Conservation (phyloP, 2,797 vertebrate species). For the Fistularia tabacaria region DNA sequence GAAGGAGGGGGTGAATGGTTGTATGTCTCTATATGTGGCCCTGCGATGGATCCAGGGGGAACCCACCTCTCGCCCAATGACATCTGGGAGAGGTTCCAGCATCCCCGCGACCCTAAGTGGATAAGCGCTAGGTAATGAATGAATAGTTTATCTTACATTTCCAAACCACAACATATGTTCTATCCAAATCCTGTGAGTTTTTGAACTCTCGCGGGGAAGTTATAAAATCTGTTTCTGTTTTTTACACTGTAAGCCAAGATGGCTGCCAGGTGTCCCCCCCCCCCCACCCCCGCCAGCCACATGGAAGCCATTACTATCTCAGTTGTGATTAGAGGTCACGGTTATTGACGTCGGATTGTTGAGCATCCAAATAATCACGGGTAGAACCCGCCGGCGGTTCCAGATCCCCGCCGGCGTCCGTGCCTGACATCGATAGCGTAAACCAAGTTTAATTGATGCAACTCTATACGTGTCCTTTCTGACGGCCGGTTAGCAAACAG, state of each 20-base stretch:
- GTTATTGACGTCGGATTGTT: conserved; percentile 35
- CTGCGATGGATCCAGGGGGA: too few species aligned
- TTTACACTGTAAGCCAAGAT: conserved; percentile 61
- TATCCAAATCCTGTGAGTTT: too few species aligned
- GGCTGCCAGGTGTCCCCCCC: conserved; percentile 62
- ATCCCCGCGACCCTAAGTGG: too few species aligned
- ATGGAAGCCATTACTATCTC: conserved; percentile 73
- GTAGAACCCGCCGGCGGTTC: background rate
- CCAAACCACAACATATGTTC: too few species aligned
- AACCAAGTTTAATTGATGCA: background rate
- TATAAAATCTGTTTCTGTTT: conserved; percentile 31
- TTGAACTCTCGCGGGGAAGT: too few species aligned
- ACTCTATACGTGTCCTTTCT: background rate
- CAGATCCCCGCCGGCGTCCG: background rate
- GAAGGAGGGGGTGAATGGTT: too few species aligned
- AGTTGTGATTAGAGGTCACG: conserved; percentile 72
- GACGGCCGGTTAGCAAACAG: conserved; percentile 15
- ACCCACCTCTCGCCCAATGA: too few species aligned
- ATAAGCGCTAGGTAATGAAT: too few species aligned
- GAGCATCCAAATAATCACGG: conserved; percentile 11
- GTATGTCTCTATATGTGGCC: too few species aligned
- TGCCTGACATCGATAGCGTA: background rate
- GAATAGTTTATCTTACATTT: too few species aligned
- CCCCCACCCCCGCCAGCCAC: conserved; percentile 50
- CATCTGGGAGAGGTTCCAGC: too few species aligned